These are phyloP conservation scores for Sylvia atricapilla DNA, from an alignment of 2,113 vertebrate species.

Conservation along the genomic window DNA sequence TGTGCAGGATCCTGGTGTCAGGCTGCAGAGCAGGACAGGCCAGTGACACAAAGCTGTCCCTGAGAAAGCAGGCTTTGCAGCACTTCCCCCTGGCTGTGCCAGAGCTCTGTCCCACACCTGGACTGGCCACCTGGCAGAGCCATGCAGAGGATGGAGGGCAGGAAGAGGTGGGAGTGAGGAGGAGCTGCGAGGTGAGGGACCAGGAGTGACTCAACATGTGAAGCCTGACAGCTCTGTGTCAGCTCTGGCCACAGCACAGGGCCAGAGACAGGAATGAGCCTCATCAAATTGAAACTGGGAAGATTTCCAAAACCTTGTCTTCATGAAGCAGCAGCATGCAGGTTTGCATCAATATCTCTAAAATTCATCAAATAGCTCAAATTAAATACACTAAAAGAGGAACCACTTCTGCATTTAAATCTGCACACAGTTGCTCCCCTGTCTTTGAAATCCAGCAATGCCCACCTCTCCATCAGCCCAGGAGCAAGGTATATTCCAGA, in stretches of 20 bases:
- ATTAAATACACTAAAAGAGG: background rate
- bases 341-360: conserved; percentile 32
- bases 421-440: background rate
- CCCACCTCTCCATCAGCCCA: conserved; percentile 17
- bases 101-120: background rate
- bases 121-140: background rate
- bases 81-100: background rate
- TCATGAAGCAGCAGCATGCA: background rate
- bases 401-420: conserved; percentile 6
- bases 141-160: rapidly evolving
- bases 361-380: conserved; percentile 21
- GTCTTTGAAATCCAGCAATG: background rate
- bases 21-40: background rate
- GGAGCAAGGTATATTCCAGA: conserved; percentile 60
- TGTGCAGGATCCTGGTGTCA: background rate
- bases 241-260: background rate
- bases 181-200: background rate
- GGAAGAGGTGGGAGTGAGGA: background rate
- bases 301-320: background rate
- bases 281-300: background rate
- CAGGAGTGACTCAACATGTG: rapidly evolving
- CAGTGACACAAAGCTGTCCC: background rate
- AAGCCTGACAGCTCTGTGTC: background rate
- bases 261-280: background rate
- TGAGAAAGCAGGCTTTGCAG: rapidly evolving